phyloP scores from a whole-genome alignment of 2,888 invertebrate genomes.

The Ectemnius cavifrons region DNA sequence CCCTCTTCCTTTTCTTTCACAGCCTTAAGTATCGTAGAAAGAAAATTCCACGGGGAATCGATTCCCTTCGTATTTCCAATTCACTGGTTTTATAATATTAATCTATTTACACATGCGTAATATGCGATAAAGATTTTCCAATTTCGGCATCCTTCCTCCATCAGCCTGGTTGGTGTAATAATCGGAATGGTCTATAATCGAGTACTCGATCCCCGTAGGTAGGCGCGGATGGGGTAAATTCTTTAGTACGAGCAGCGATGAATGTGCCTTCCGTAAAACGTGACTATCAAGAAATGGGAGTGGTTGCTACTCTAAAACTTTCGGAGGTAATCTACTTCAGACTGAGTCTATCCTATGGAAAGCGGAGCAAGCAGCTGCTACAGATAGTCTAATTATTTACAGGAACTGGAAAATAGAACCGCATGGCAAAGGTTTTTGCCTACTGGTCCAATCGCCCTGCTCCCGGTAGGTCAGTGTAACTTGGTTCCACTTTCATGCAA shows the following conservation, averaged over 20 bases:
- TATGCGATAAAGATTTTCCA: no score
- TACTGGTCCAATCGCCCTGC: conserved; percentile 93
- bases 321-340: conserved; percentile 82
- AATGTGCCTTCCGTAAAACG: conserved; percentile 88
- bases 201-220: conserved; percentile 80
- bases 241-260: conserved; percentile 90
- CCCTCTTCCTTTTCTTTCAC: conserved; percentile 11
- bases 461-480: conserved; percentile 83
- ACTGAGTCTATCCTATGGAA: neutral
- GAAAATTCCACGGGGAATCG: neutral
- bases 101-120: no score
- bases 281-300: conserved; percentile 93
- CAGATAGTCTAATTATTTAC: conserved; percentile 46
- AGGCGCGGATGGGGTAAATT: conserved; percentile 97
- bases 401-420: conserved; percentile 88
- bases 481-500: neutral
- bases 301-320: conserved; percentile 94
- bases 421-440: conserved; percentile 98
- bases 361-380: neutral
- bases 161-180: no score
- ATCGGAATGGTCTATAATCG: neutral
- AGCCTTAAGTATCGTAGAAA: neutral
- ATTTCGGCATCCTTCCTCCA: no score
- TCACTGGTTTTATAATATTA: no score
- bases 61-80: no score